Conservation (phyloP, 2,113 vertebrate genomes). For the Triplophysa siluroides region DNA sequence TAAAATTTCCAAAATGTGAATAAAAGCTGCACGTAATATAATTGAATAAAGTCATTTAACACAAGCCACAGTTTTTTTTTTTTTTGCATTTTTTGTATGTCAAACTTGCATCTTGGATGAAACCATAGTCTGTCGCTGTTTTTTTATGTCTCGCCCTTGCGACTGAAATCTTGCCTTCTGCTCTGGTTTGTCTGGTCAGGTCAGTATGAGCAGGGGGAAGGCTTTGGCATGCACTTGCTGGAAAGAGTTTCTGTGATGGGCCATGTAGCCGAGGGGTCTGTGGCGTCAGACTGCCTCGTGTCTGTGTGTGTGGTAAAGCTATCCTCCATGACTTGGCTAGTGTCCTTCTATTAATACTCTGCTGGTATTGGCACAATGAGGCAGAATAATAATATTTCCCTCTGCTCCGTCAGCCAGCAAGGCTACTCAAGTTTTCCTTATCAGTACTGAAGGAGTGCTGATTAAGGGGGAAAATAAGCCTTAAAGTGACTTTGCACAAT, state of each 20-base stretch:
- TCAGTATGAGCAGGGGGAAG: conserved; percentile 12
- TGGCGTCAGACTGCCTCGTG: neutral
- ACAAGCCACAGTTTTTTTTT: too few relatives aligned
- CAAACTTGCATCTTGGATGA: too few relatives aligned
- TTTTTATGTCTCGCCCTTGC: neutral
- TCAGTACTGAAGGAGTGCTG: conserved; percentile 6
- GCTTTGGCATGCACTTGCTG: neutral
- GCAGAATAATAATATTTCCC: conserved; percentile 14
- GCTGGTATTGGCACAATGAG: conserved; percentile 22
- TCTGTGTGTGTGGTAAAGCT: conserved; percentile 25
- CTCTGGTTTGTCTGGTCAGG: neutral
- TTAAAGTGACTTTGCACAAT: conserved; percentile 35
- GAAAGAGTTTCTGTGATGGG: conserved; percentile 14
- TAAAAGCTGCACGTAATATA: too few relatives aligned
- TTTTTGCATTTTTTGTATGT: too few relatives aligned
- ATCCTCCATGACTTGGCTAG: conserved; percentile 15
- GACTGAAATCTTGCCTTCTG: neutral
- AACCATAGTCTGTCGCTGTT: neutral
- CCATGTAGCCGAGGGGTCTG: conserved; percentile 30
- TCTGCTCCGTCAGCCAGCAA: neutral
- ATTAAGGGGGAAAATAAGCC: neutral
- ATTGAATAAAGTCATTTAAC: too few relatives aligned
- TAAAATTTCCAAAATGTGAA: too few relatives aligned
- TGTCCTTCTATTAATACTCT: conserved; percentile 32
- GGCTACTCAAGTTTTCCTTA: neutral